Evolutionary conservation across 2,113 vertebrate species (phyloP), one percentile per base, ranked within the genome.

Genomic region (Callopanchax toddi): DNA sequence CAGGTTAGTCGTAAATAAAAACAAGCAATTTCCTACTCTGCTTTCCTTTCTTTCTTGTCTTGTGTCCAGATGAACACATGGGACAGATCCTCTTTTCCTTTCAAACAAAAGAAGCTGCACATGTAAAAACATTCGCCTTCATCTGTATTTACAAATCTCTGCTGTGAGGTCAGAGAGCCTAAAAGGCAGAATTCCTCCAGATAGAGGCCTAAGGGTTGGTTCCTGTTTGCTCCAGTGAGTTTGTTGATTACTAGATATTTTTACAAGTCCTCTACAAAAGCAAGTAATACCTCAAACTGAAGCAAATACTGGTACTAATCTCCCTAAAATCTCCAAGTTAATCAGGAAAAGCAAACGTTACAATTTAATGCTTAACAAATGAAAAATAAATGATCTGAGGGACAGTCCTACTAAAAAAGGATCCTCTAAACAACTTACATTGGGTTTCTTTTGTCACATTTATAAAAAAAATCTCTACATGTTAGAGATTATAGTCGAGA

Each of bases 91-190:
- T 53, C 25, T 48, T 51, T 48, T 75, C 49, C 53, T 60, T 52
- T 55, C 54, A 57, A 64, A 79, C 44, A 64, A 62, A 71, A 65
- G 18, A 20, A 23, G 26, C 50, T 23, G 40, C 37, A n/a, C 46
- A 43, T 56, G 55, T 67, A 62, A 57, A 86, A 53, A 64, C 32
- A 1, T 64, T 68, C 2, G 0, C n/a, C 26, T 67, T 61, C 59
- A 45, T 78, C 65, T 72, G 34, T 2, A 39, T 61, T 67, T 71
- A 22, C 48, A 60, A 56, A 45, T 37, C 57, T 51, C 86, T 86
- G 83, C 80, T 78, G 67, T 70, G 50, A 78, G 67, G 54, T 51
- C 70, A 53, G 17, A 67, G 5, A 21, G 15, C 16, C 23, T 18
- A 17, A 56, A 6, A 23, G 53, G 66, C 2, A 29, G 71, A 58